phyloP scores from a whole-genome alignment of 2,113 vertebrate species.

The Monopterus albus region DNA sequence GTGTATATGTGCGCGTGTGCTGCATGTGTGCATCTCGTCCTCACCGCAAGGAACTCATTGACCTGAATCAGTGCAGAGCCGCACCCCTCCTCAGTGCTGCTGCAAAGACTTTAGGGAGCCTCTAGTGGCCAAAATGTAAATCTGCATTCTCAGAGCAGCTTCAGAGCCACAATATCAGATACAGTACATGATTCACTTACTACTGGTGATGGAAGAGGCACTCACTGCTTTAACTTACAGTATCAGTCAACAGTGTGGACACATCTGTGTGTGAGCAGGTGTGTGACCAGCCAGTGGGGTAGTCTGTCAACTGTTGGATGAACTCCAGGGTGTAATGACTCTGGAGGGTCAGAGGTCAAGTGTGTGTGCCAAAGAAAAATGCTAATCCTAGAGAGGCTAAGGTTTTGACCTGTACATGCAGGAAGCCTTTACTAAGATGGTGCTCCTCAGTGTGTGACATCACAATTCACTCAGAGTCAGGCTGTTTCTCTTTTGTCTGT shows the following conservation, averaged over 20 bases:
- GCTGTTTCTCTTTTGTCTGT: too few species aligned
- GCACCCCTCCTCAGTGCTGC: constrained; percentile 74
- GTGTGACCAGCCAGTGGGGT: constrained; percentile 35
- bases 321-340: constrained; percentile 61
- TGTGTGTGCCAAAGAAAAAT: too few species aligned
- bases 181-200: not conserved
- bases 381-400: too few species aligned
- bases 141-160: constrained; percentile 49
- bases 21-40: constrained; percentile 71
- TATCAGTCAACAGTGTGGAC: not conserved
- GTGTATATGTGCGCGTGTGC: constrained; percentile 26
- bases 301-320: constrained; percentile 66
- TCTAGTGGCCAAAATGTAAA: constrained; percentile 76
- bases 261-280: constrained; percentile 6
- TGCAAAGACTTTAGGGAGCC: constrained; percentile 80
- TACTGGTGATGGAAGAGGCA: not conserved
- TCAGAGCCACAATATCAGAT: not conserved
- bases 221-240: too few species aligned
- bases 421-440: too few species aligned
- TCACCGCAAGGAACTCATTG: constrained; percentile 85
- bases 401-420: too few species aligned
- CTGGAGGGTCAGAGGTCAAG: too few species aligned
- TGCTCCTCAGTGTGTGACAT: too few species aligned
- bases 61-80: constrained; percentile 88
- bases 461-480: too few species aligned